Conservation (phyloP, 2,113 vertebrate genomes). For the Chitala chitala region DNA sequence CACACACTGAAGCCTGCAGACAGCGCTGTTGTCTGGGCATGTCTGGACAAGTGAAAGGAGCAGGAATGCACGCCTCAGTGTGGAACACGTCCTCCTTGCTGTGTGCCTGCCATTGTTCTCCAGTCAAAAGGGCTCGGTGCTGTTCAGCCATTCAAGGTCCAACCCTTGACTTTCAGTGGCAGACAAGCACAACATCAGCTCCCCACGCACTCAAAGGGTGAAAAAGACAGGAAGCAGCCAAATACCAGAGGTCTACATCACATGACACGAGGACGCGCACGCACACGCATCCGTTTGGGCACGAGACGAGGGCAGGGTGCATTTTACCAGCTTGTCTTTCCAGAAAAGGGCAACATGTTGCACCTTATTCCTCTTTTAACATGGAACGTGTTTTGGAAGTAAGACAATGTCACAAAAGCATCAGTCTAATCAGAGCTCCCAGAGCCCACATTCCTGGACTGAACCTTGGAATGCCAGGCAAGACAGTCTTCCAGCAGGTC, state of each 20-base stretch:
- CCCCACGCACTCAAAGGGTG: too few species aligned
- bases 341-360: too few species aligned
- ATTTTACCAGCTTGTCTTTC: too few species aligned
- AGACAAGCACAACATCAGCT: neutral
- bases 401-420: conserved; percentile 40
- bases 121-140: conserved; percentile 1
- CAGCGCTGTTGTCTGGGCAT: conserved; percentile 44
- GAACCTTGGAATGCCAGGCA: conserved; percentile 41
- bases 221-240: too few species aligned
- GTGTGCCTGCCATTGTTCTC: conserved; percentile 45
- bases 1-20: conserved; percentile 16
- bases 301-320: too few species aligned
- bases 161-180: too few species aligned
- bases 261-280: too few species aligned
- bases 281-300: too few species aligned
- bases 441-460: conserved; percentile 37
- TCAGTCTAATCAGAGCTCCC: conserved; percentile 32
- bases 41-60: conserved; percentile 49
- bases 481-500: conserved; percentile 46
- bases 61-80: conserved; percentile 45
- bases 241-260: too few species aligned
- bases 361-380: too few species aligned
- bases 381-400: conserved; percentile 21
- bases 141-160: too few species aligned
- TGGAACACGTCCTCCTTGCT: conserved; percentile 26